A percentile compares a stretch with the other conserved stretches of the same genome.
Conservation (phyloP, 2,888 invertebrate genomes). For the Cylindroiulus punctatus region DNA sequence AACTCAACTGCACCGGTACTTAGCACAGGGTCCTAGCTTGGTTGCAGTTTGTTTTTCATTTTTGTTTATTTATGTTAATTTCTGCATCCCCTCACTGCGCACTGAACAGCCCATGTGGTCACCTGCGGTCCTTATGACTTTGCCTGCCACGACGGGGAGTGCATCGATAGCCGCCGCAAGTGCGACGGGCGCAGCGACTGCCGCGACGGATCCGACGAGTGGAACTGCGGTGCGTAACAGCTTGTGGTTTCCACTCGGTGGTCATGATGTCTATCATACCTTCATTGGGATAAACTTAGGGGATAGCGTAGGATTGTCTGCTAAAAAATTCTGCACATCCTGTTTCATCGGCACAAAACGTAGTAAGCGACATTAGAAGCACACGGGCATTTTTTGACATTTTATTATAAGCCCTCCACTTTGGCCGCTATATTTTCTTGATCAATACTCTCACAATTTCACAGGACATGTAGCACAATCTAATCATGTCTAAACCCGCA, state of each 20-base stretch:
- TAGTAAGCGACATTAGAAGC: too few species aligned
- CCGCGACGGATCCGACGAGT: slow-evolving; percentile 73
- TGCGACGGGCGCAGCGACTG: slow-evolving; percentile 75
- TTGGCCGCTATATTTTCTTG: too few species aligned
- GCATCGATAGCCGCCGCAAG: slow-evolving; percentile 60
- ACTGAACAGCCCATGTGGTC: background rate
- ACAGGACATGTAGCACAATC: too few species aligned
- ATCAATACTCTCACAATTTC: too few species aligned
- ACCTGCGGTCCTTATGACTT: background rate
- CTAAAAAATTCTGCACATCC: too few species aligned
- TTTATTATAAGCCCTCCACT: too few species aligned
- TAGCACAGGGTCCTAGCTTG: background rate
- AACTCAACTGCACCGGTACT: slow-evolving; percentile 64
- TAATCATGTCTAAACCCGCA: too few species aligned
- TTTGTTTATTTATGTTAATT: slow-evolving; percentile 2
- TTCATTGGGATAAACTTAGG: too few species aligned
- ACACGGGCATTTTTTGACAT: too few species aligned
- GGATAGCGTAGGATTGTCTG: too few species aligned
- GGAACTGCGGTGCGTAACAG: background rate
- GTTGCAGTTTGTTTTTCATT: background rate
- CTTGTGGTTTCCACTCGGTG: background rate
- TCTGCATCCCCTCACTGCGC: background rate
- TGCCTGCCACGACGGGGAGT: slow-evolving; percentile 25
- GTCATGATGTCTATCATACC: too few species aligned
- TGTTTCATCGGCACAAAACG: too few species aligned